phyloP scores from a whole-genome alignment of 2,888 invertebrate genomes.

The Xylota segnis region DNA sequence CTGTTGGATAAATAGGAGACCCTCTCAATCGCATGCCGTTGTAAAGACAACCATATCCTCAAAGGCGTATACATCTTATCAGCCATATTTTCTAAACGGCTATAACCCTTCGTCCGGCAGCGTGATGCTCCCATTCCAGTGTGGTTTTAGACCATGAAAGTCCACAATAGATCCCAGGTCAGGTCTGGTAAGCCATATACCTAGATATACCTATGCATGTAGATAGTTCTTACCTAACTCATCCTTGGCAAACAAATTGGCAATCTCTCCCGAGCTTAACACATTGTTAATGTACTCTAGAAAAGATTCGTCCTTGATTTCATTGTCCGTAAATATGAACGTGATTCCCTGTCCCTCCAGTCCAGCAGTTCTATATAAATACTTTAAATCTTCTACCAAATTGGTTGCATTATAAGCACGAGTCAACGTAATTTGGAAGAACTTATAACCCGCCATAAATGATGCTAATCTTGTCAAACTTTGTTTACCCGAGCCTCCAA shows the following conservation, averaged over 20 bases:
- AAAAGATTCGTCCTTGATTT: constrained; percentile 95
- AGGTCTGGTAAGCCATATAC: too few relatives aligned
- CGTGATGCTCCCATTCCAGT: too few relatives aligned
- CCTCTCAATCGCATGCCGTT: too few relatives aligned
- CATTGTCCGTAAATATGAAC: constrained; percentile 96
- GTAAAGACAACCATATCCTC: too few relatives aligned
- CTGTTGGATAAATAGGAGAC: too few relatives aligned
- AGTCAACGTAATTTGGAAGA: constrained; percentile 93
- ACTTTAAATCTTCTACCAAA: constrained; percentile 94
- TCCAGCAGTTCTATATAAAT: constrained; percentile 92
- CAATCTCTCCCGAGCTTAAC: constrained; percentile 95
- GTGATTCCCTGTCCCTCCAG: constrained; percentile 90
- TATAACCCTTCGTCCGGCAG: too few relatives aligned
- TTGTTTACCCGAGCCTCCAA: constrained; percentile 96
- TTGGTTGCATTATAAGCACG: constrained; percentile 92
- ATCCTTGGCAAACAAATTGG: constrained; percentile 94
- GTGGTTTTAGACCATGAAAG: too few relatives aligned
- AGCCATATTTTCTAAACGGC: too few relatives aligned
- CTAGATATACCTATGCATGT: too few relatives aligned
- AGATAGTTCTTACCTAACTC: constrained; percentile 89
- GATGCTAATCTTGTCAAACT: constrained; percentile 94
- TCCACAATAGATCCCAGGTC: too few relatives aligned
- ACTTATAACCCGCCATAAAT: constrained; percentile 92
- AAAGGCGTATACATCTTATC: too few relatives aligned
- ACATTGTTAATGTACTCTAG: constrained; percentile 95